Evolutionary conservation across 2,113 vertebrate species (phyloP), one percentile per base, ranked within the genome.

Genomic region (Melozone crissalis): DNA sequence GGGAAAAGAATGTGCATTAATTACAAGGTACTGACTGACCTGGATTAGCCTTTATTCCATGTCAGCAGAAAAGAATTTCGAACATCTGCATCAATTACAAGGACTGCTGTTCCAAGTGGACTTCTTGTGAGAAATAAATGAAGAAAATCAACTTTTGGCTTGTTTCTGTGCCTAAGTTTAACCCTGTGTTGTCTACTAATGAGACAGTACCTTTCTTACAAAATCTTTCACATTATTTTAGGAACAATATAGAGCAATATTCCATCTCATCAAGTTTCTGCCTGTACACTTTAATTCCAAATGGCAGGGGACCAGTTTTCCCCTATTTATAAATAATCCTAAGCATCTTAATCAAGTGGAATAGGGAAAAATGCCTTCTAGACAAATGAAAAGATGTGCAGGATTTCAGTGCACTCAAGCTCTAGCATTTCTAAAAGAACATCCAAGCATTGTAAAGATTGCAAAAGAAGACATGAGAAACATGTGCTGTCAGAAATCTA

Each of bases 51-150:
- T 93, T 96, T 93, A 90, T 90, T 94, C 87, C 71, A 63, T 76
- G 74, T 95, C 94, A 96, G 84, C 72, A 97, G 90, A 95, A 96
- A 97, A 96, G 96, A 97, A 98, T 97, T 97, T 83, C 35, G 93
- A 84, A 91, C 89, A 95, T 96, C 95, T 97, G 90, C 95, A 97
- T 94, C 97, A 97, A 90, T 96, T 74, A 67, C 35, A 74, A 81
- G 61, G 76, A 89, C 35, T 79, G 77, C 67, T 91, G 82, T 86
- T 96, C 51, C 67, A 94, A 87, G 35, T 78, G 52, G 55, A 90
- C 86, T 67, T 86, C 83, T 95, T 79, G 77, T 20, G 63, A 95
- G 67, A 90, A 93, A 91, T 47, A 87, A 84, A 91, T 14, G 65
- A 78, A 94, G 44, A 79, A 93, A 95, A 88, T 17, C 8, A 94